Conservation (phyloP, 2,113 vertebrate genomes). For the Rhabdornis inornatus region DNA sequence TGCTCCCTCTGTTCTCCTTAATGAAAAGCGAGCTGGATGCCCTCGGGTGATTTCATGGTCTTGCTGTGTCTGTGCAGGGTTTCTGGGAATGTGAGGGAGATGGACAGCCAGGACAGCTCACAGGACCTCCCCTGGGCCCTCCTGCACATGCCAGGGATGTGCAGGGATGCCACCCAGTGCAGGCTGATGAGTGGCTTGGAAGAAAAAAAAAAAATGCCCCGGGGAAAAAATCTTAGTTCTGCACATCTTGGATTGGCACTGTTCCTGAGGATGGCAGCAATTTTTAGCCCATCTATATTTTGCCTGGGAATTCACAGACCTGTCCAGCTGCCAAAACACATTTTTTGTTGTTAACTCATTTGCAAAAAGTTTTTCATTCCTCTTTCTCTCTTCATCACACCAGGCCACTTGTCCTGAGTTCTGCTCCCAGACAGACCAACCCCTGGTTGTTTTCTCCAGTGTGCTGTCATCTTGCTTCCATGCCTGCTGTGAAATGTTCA, state of each 20-base stretch:
- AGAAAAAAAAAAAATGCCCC: background rate
- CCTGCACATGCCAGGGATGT: background rate
- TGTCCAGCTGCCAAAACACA: background rate
- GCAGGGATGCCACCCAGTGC: background rate
- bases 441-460: background rate
- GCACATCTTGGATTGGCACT: background rate
- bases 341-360: background rate
- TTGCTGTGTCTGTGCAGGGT: background rate
- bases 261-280: background rate
- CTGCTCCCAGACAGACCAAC: background rate
- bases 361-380: background rate
- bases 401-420: background rate
- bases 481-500: accelerated
- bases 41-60: background rate
- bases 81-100: background rate
- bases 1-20: background rate
- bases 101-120: background rate
- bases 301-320: background rate
- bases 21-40: background rate
- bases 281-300: background rate
- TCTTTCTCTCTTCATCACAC: background rate
- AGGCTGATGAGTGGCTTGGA: background rate
- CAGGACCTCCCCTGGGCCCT: background rate
- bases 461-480: background rate
- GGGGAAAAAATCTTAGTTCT: background rate